Base-by-base conservation (phyloP, 1,140 invertebrate species). In the Euura saliciscinereae region DNA sequence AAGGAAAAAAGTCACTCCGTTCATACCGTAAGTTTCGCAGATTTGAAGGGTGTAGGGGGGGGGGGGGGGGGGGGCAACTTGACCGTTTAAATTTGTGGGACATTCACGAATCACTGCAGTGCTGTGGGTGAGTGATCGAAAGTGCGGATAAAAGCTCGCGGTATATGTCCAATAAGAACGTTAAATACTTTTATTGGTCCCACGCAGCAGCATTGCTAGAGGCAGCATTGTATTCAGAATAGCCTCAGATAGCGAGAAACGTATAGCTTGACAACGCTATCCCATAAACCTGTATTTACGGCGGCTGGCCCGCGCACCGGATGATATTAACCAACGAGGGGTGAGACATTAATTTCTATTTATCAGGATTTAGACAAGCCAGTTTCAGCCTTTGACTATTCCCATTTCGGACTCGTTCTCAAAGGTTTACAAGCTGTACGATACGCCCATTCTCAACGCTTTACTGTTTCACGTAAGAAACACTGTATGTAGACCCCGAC, bases 331-430 rank as follows among this genome's bases (percentile, higher is more conserved):
- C 8, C 51, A 28, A 28, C 51, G 66, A 3, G 10, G 66, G 28
- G 66, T 42, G 28, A 67, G 66, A 67, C 66, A 67, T 67, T 67
- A 67, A 67, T 67, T 67, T 67, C 66, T 67, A 44, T 67, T 67
- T 67, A 67, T 67, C 66, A 44, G 66, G 66, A 67, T 67, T 67
- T 67, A 67, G 28, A 42, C 13, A 67, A 8, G 43, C 66, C 42
- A 28, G 66, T 67, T 67, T 44, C 43, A 28, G 11, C 28, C 51
- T 8, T 59, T 59, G 13, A 2, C 51, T 59, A 59, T 59, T 5
- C 51, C 51, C 8, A 59, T 59, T 59, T 59, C 13, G 13, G 51
- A 59, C 13, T n/a, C 51, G 51, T 3, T 3, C 51, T 59, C 51
- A 8, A n/a, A 59, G 51, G 51, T n/a, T 59, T 59, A 59, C 51